Percentiles rank a stretch among this genome's conserved stretches.
Evolutionary conservation across 2,797 vertebrate genomes (phyloP).

Genomic region (Rhinoraja longicauda): DNA sequence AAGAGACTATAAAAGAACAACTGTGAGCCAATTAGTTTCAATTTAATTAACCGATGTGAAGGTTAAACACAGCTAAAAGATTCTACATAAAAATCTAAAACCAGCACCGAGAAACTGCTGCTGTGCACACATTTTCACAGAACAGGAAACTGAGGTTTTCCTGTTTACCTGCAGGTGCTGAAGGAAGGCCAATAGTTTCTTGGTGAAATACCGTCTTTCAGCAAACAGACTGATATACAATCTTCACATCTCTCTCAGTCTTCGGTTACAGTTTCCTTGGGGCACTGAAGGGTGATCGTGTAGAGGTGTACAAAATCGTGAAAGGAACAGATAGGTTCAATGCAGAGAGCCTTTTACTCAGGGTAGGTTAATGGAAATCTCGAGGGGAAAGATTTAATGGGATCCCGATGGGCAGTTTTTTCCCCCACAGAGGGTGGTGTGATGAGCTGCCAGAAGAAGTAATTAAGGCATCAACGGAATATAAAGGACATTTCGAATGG

Average conservation of each 20-base stretch:
- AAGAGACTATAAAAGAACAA: background rate
- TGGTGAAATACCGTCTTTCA: background rate
- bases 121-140: slow-evolving; percentile 5
- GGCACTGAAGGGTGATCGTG: too few species aligned
- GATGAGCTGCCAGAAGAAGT: too few species aligned
- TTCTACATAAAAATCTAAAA: background rate
- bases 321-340: too few species aligned
- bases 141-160: slow-evolving; percentile 38
- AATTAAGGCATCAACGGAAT: too few species aligned
- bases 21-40: background rate
- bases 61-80: background rate
- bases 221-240: background rate
- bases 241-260: background rate
- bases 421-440: too few species aligned
- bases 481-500: too few species aligned
- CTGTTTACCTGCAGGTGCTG: slow-evolving; percentile 34
- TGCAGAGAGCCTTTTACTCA: too few species aligned
- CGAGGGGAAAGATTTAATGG: too few species aligned
- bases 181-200: background rate
- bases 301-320: too few species aligned
- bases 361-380: too few species aligned
- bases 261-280: background rate
- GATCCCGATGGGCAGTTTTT: too few species aligned
- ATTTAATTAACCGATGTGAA: background rate
- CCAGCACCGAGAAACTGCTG: background rate